Conservation (phyloP, 2,113 vertebrate species). For the Gymnocephalus cernua region DNA sequence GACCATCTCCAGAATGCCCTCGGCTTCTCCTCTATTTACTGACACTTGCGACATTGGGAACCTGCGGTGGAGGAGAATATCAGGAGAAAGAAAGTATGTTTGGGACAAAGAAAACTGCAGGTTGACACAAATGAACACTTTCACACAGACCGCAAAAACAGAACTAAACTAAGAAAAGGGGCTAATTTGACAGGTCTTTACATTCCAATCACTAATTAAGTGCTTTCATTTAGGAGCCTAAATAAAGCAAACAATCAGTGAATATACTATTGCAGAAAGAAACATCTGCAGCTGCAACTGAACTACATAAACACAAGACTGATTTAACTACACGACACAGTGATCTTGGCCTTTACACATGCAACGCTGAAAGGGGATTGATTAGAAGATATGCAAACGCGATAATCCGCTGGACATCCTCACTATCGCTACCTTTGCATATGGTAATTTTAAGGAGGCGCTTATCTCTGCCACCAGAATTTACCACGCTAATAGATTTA, state of each 20-base stretch:
- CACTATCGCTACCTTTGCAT: slow-evolving; percentile 78
- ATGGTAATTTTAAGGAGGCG: slow-evolving; percentile 82
- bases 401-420: slow-evolving; percentile 72
- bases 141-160: neutral
- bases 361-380: slow-evolving; percentile 55
- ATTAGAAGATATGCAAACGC: slow-evolving; percentile 80
- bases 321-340: slow-evolving; percentile 49
- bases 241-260: slow-evolving; percentile 74
- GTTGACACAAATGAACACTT: slow-evolving; percentile 6
- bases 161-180: no score
- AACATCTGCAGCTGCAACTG: slow-evolving; percentile 75
- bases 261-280: slow-evolving; percentile 68
- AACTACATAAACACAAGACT: slow-evolving; percentile 39
- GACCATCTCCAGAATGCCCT: slow-evolving; percentile 69
- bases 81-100: slow-evolving; percentile 5
- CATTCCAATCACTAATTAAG: slow-evolving; percentile 79
- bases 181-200: slow-evolving; percentile 82
- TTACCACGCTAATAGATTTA: slow-evolving; percentile 68
- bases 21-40: slow-evolving; percentile 58
- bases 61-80: neutral
- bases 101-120: slow-evolving; percentile 31
- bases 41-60: slow-evolving; percentile 61
- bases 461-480: slow-evolving; percentile 74
- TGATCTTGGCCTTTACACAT: slow-evolving; percentile 66
- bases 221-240: slow-evolving; percentile 73